phyloP scores from a whole-genome alignment of 1,140 invertebrate genomes.

The Cyrtorhinus lividipennis region DNA sequence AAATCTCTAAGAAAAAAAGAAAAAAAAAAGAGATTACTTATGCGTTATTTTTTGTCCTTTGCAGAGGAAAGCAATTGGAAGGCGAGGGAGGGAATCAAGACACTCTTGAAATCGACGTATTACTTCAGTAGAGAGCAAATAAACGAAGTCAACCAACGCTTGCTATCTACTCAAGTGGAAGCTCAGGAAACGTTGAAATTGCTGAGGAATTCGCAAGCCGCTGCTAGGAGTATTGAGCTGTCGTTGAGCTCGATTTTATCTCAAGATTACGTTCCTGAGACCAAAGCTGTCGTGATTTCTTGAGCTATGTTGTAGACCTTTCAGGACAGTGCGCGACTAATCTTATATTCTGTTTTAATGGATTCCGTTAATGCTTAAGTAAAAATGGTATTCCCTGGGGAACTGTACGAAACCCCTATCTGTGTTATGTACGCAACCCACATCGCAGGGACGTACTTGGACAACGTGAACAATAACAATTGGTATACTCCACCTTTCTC shows the following conservation, averaged over 20 bases:
- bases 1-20: too few relatives aligned
- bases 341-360: too few relatives aligned
- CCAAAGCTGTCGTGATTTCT: not conserved
- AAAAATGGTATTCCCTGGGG: too few relatives aligned
- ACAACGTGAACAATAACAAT: too few relatives aligned
- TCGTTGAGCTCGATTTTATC: not conserved
- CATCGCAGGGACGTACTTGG: too few relatives aligned
- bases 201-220: not conserved
- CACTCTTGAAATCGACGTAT: not conserved
- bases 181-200: conserved; percentile 4
- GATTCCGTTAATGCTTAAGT: too few relatives aligned
- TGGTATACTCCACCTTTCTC: too few relatives aligned
- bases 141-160: conserved; percentile 5
- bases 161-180: conserved; percentile 2
- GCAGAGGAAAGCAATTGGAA: conserved; percentile 11
- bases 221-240: not conserved
- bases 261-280: not conserved
- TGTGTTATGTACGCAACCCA: too few relatives aligned
- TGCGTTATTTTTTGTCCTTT: not conserved
- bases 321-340: too few relatives aligned
- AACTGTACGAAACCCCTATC: too few relatives aligned
- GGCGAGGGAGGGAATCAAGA: not conserved
- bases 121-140: not conserved
- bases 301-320: too few relatives aligned
- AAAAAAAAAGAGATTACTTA: too few relatives aligned